These are phyloP conservation scores for Leptinotarsa haldemani DNA, from an alignment of 2,888 invertebrate genomes.

Conservation along the genomic window DNA sequence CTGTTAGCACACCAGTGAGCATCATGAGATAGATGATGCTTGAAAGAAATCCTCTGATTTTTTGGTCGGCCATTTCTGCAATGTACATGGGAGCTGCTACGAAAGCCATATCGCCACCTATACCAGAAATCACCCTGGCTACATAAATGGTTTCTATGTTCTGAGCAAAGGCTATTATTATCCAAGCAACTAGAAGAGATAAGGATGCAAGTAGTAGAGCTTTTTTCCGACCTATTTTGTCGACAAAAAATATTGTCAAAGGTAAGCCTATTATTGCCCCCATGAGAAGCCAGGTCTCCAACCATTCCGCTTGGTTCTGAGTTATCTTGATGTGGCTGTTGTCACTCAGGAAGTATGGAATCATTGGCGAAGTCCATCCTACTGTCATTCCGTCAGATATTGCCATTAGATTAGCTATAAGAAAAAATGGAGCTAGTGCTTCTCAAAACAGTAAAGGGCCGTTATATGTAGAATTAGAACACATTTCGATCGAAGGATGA, in stretches of 20 bases:
- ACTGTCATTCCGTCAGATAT: constrained; percentile 64
- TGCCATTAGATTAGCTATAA: constrained; percentile 60
- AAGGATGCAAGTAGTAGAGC: constrained; percentile 58
- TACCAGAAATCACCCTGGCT: constrained; percentile 58
- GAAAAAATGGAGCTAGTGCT: not conserved
- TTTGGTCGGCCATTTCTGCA: constrained; percentile 62
- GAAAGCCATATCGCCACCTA: constrained; percentile 62
- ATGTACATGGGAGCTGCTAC: constrained; percentile 63
- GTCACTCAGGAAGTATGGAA: constrained; percentile 57
- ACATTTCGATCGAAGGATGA: too few relatives aligned
- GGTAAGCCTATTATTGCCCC: constrained; percentile 55
- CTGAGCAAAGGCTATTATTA: constrained; percentile 55
- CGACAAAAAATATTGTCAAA: constrained; percentile 55
- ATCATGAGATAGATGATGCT: constrained; percentile 62
- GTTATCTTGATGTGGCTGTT: constrained; percentile 57
- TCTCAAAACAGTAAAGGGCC: too few relatives aligned
- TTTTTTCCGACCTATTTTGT: constrained; percentile 57
- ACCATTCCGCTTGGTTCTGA: constrained; percentile 51
- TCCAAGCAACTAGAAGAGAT: constrained; percentile 58
- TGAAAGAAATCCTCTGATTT: constrained; percentile 60
- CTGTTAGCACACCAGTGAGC: constrained; percentile 59
- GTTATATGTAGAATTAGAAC: too few relatives aligned
- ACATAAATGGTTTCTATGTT: constrained; percentile 55
- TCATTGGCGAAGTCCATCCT: constrained; percentile 62
- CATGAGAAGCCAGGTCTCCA: constrained; percentile 53